Conservation (phyloP, 2,797 vertebrate genomes). For the Mormyrops attenuatus region DNA sequence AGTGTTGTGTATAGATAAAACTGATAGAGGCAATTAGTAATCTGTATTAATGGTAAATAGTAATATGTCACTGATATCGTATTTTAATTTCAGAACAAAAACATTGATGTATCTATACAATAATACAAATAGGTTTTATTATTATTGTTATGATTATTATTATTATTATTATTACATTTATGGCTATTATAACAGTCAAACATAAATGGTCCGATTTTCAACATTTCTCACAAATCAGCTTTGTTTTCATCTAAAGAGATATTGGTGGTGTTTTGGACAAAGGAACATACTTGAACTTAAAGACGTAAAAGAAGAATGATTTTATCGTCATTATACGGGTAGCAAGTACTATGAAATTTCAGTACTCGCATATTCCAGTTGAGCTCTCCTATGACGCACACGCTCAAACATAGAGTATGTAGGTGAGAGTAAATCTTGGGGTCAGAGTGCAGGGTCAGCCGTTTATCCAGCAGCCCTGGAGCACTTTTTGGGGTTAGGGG, state of each 20-base stretch:
- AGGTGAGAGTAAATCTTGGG: not conserved
- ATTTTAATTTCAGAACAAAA: not conserved
- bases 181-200: not conserved
- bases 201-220: not conserved
- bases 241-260: not conserved
- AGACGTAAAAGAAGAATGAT: not conserved
- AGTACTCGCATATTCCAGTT: not conserved
- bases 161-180: not conserved
- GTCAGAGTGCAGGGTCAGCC: not conserved
- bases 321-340: not conserved
- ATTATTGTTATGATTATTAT: not conserved
- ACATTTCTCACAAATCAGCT: not conserved
- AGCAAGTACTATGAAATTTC: not conserved
- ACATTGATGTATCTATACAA: not conserved
- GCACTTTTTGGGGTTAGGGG: not conserved
- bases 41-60: not conserved
- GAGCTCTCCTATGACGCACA: not conserved
- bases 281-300: not conserved
- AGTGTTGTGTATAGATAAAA: not conserved
- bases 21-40: not conserved
- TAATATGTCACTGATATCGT: not conserved
- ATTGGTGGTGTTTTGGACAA: not conserved
- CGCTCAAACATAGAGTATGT: not conserved
- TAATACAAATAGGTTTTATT: not conserved
- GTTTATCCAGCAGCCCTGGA: not conserved